These are phyloP conservation scores for Pyrgilauda ruficollis DNA, from an alignment of 2,113 vertebrate species.

Conservation along the genomic window DNA sequence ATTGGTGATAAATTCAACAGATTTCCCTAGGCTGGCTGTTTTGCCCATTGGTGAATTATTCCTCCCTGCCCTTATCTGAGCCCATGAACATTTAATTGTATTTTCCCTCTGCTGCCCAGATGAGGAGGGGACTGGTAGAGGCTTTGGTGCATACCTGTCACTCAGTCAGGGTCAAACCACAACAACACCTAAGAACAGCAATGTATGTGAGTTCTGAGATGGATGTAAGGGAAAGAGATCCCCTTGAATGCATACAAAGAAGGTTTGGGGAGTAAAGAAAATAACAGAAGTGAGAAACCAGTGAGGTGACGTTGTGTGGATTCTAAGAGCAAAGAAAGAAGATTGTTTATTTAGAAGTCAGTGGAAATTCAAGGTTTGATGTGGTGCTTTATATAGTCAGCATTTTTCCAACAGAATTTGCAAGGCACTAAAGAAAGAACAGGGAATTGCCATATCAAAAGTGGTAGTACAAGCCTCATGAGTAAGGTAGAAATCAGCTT, in stretches of 20 bases:
- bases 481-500: neutral
- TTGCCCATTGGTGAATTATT: neutral
- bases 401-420: neutral
- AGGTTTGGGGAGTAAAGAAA: neutral
- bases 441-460: neutral
- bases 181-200: neutral
- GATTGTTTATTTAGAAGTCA: neutral
- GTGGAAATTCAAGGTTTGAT: neutral
- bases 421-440: neutral
- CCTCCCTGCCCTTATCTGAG: neutral
- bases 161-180: neutral
- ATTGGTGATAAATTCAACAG: neutral
- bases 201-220: neutral
- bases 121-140: neutral
- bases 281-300: neutral
- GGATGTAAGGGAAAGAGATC: neutral
- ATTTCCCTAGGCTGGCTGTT: neutral
- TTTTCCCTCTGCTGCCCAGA: neutral
- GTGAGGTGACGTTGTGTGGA: neutral
- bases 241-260: neutral
- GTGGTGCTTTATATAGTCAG: neutral
- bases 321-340: neutral
- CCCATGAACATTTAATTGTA: fast-evolving
- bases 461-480: neutral
- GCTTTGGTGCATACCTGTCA: neutral